A percentile compares a stretch with the other conserved stretches of the same genome.
Evolutionary conservation across 2,113 vertebrate species (phyloP).

Genomic region (Prolemur simus): DNA sequence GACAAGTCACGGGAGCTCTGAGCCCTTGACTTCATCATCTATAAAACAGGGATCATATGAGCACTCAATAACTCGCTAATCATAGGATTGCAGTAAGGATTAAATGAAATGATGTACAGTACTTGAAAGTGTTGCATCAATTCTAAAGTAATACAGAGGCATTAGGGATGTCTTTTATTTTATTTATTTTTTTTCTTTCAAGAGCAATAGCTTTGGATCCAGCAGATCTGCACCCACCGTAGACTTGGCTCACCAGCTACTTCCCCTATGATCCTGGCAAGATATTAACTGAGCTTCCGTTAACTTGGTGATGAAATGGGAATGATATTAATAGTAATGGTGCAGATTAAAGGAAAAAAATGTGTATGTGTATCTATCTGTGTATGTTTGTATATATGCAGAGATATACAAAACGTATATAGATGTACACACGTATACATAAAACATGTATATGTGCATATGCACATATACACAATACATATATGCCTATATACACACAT

Average conservation of each 20-base stretch:
- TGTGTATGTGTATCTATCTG: fast-evolving
- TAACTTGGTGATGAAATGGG: background rate
- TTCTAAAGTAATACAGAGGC: background rate
- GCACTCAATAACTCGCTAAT: background rate
- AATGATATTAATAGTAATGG: background rate
- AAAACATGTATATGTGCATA: background rate
- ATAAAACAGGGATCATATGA: fast-evolving
- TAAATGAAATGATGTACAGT: background rate
- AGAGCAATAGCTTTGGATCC: background rate
- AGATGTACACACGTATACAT: too few relatives aligned
- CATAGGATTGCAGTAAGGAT: background rate
- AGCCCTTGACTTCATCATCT: background rate
- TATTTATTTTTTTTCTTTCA: background rate
- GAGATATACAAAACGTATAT: background rate
- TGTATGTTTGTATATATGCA: background rate
- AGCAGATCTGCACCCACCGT: background rate
- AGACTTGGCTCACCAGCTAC: background rate
- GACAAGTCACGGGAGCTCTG: fast-evolving
- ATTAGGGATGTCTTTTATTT: background rate
- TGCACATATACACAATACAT: background rate
- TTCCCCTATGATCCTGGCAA: background rate
- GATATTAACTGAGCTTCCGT: background rate
- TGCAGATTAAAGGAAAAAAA: background rate
- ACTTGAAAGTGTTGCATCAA: too few relatives aligned
- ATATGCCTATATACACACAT: too few relatives aligned